phyloP scores from a whole-genome alignment of 2,113 vertebrate genomes.

The Reinhardtius hippoglossoides region DNA sequence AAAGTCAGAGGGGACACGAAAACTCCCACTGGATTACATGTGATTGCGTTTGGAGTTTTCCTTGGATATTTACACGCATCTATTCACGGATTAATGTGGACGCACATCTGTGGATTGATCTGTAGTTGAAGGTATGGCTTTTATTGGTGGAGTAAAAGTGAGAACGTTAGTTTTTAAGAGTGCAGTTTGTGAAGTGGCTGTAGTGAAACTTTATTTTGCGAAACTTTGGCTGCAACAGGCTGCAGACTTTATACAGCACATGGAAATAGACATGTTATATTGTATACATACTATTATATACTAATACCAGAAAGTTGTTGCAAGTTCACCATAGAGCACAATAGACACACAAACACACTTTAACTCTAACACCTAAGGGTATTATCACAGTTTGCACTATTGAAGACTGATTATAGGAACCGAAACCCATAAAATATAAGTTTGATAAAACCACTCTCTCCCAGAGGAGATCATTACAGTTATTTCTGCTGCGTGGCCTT shows the following conservation, averaged over 20 bases:
- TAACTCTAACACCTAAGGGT: neutral
- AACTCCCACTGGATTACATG: slow-evolving; percentile 71
- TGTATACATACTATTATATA: neutral
- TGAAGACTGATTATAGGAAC: neutral
- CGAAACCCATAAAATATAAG: neutral
- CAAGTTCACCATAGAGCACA: neutral
- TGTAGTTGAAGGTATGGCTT: slow-evolving; percentile 77
- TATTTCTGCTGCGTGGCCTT: neutral
- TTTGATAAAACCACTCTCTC: neutral
- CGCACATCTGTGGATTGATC: slow-evolving; percentile 69
- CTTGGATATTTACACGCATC: slow-evolving; percentile 17
- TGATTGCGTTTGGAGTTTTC: slow-evolving; percentile 9
- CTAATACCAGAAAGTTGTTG: neutral
- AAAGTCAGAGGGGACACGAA: slow-evolving; percentile 15
- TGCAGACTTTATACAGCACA: neutral
- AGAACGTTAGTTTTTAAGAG: no score
- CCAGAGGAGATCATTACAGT: neutral
- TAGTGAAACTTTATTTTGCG: neutral
- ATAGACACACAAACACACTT: neutral
- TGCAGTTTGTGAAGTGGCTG: neutral
- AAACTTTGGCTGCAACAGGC: slow-evolving; percentile 10
- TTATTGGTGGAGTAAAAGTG: neutral
- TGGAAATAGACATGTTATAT: neutral
- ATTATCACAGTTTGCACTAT: neutral
- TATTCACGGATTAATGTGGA: slow-evolving; percentile 77